Conservation (phyloP, 2,113 vertebrate species). For the Suricata suricatta region DNA sequence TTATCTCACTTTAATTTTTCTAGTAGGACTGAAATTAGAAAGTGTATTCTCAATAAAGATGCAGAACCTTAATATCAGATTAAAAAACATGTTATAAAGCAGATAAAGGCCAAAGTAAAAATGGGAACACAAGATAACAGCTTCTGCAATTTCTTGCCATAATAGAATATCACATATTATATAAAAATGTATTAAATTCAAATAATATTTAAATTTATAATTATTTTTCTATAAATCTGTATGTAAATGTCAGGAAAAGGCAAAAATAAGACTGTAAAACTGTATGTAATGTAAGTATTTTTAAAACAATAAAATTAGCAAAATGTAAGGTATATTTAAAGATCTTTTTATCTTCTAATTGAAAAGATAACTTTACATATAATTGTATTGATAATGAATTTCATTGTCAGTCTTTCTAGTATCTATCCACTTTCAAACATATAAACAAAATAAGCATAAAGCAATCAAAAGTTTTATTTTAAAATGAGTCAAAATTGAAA, state of each 20-base stretch:
- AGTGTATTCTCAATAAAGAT: not conserved
- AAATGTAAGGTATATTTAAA: not conserved
- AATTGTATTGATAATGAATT: not conserved
- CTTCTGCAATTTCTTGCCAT: not conserved
- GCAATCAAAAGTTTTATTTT: not conserved
- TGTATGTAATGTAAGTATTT: not conserved
- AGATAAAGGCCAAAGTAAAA: slow-evolving; percentile 3
- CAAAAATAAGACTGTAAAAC: not conserved
- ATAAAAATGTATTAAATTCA: not conserved
- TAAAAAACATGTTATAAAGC: not conserved
- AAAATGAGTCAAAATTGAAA: not conserved
- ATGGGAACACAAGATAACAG: not conserved
- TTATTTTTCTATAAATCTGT: not conserved
- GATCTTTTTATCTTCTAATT: not conserved
- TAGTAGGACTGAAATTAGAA: not conserved
- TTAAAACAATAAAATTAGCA: not conserved
- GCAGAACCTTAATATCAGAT: not conserved
- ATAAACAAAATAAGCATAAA: not conserved
- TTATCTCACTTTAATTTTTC: not conserved
- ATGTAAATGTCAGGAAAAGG: not conserved
- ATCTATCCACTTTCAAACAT: not conserved
- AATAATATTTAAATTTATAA: not conserved
- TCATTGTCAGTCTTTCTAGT: not conserved
- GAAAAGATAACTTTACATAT: not conserved
- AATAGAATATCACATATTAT: not conserved